Percentiles rank a stretch among this genome's conserved stretches.
Evolutionary conservation across 1,140 invertebrate genomes (phyloP).

Genomic region (Drosophila triauraria): DNA sequence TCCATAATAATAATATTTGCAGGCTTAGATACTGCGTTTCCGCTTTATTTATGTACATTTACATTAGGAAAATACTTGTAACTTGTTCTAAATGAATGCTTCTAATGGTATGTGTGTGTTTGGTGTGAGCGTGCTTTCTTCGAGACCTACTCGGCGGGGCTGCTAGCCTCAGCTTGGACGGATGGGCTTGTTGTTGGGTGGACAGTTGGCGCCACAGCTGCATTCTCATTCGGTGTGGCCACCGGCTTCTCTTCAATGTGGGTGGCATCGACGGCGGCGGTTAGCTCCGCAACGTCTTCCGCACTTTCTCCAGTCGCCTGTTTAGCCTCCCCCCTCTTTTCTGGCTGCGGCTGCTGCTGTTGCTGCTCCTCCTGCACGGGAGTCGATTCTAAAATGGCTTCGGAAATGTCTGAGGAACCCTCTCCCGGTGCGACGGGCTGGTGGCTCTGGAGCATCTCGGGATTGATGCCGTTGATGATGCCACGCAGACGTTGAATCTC

Average conservation of each 20-base stretch:
- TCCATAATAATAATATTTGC: slow-evolving; percentile 25
- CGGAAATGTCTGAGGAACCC: slow-evolving; percentile 22
- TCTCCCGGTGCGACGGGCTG: slow-evolving; percentile 13
- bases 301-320: slow-evolving; percentile 6
- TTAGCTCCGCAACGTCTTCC: slow-evolving; percentile 24
- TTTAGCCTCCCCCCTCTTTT: neutral
- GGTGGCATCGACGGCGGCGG: slow-evolving; percentile 43
- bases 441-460: slow-evolving; percentile 57
- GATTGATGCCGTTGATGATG: slow-evolving; percentile 72
- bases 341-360: neutral
- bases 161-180: slow-evolving; percentile 63
- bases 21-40: slow-evolving; percentile 4
- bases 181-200: slow-evolving; percentile 36
- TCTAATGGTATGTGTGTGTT: slow-evolving; percentile 61
- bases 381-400: slow-evolving; percentile 11
- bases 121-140: slow-evolving; percentile 18
- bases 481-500: slow-evolving; percentile 74
- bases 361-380: neutral
- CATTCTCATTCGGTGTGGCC: neutral
- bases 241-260: slow-evolving; percentile 49
- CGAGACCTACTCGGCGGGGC: slow-evolving; percentile 43
- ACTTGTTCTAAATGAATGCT: slow-evolving; percentile 54
- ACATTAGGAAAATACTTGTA: slow-evolving; percentile 66
- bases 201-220: slow-evolving; percentile 5
- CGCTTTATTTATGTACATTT: slow-evolving; percentile 53